These are phyloP conservation scores for Pongo abelii DNA, from an alignment of 2,113 vertebrate genomes.

Conservation along the genomic window DNA sequence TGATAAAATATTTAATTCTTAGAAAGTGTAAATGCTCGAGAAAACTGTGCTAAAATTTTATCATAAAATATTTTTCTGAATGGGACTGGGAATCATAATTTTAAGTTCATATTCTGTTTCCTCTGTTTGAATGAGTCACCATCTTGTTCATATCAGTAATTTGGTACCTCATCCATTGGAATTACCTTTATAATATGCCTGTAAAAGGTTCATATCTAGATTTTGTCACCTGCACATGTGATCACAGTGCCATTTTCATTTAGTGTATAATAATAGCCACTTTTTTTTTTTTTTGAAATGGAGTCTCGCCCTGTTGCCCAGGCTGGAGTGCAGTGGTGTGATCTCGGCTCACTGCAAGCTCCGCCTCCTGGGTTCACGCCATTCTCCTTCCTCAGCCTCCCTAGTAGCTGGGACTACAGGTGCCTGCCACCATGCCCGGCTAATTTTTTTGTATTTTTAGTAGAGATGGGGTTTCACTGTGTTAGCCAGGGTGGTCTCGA, in stretches of 20 bases:
- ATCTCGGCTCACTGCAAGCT: not conserved
- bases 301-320: not conserved
- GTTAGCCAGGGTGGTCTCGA: too few relatives aligned
- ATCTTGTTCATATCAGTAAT: not conserved
- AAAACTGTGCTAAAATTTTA: not conserved
- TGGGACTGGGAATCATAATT: slow-evolving; percentile 17
- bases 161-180: not conserved
- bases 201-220: not conserved
- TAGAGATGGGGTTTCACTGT: too few relatives aligned
- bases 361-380: too few relatives aligned
- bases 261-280: not conserved
- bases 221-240: slow-evolving; percentile 21
- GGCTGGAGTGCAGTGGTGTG: not conserved
- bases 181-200: not conserved
- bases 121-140: not conserved
- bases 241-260: slow-evolving; percentile 33
- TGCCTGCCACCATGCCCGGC: too few relatives aligned
- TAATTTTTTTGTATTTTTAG: too few relatives aligned
- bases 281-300: not conserved
- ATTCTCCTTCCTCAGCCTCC: too few relatives aligned
- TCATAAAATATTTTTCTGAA: slow-evolving; percentile 24
- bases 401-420: too few relatives aligned
- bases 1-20: slow-evolving; percentile 38
- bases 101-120: slow-evolving; percentile 9
- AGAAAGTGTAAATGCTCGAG: slow-evolving; percentile 16